Evolutionary conservation across 2,888 invertebrate species (phyloP), one percentile per base, ranked within the genome.

Genomic region (Drosophila subquinaria): DNA sequence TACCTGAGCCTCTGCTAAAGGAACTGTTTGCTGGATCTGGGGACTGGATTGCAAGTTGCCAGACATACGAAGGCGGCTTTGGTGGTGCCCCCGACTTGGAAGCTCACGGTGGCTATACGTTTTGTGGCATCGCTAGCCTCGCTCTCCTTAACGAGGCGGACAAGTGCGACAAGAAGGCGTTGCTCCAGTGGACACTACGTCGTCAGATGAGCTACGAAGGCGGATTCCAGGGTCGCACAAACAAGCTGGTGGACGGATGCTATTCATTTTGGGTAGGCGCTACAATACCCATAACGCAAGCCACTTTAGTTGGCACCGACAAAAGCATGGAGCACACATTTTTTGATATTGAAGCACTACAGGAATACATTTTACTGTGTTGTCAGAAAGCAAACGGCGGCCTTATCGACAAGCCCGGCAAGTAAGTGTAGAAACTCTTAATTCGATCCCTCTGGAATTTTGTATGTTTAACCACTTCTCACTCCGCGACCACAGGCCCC

Each of bases 251-350:
- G 0, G 99, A 99, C 94, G 97, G 97, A 3, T 99, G 99, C 93
- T 99, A 99, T 92, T 98, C 98, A 0, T 99, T 99, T 94, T 99
- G 99, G 99, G 98, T 98, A 93, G 98, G 98, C 33, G 98, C 97
- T 55, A 95, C 96, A 48, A 97, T 99, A 92, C 97, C 98, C 20
- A 94, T 99, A 48, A 94, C 98, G 47, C 97, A 98, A 92, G 95
- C 95, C 68, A 94, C 97, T 75, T 93, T 97, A 57, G 92, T 93
- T 15, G 93, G 65, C 3, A 53, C 56, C 63, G 86, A 82, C 5
- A 84, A 90, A 13, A 69, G 76, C 3, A 77, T 91, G 43, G 87
- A 89, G 10, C 86, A 89, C 20, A 78, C 91, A 0, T 69, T 99
- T 67, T 98, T 98, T 90, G 95, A 98, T 92, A 96, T 96, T 92